Base-by-base conservation (phyloP, 2,113 vertebrate genomes). In the Suncus etruscus region DNA sequence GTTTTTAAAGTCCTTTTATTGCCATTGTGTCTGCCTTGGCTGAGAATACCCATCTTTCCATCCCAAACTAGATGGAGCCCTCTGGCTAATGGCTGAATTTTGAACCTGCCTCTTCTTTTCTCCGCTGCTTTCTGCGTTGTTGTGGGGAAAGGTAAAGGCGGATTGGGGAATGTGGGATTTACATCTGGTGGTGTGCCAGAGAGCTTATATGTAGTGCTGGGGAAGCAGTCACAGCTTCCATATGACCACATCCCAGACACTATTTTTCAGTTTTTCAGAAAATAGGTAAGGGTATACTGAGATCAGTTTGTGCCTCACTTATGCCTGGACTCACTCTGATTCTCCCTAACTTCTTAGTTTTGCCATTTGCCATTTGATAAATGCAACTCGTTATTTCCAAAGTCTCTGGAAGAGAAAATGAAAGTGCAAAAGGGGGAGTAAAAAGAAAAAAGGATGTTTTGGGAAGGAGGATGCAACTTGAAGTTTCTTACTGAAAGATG, bases 401-500 rank as follows among this genome's bases (percentile, higher is more conserved):
- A 84, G 45, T 27, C n/a, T 16, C 47, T 83, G 72, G 70, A 76
- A 31, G 74, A 81, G 51, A 83, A 88, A 70, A 84, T 73, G 54
- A 77, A 83, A 65, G 65, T 45, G 65, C 8, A 58, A 51, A 48
- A 77, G n/a, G 51, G 39, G 47, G 54, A 74, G 1, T 61, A 39
- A 84, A 47, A 84, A 65, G 63, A 85, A 77, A 68, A 11, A 61
- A 79, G 54, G 50, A 77, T 11, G 4, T 11, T 51, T 1, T 29
- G 69, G n/a, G 61, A 79, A 32, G 47, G 51, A 77, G 11, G 20
- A 10, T 18, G 69, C 45, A 86, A 54, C 45, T 78, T 89, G 58
- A 83, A 87, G 84, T 92, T 92, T 88, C 74, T 74, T 83, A 29
- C 69, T 70, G 58, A 45, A 82, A 94, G 65, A 50, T 76, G 74